Base-by-base conservation (phyloP, 2,113 vertebrate genomes). In the Sinocyclocheilus anophthalmus region DNA sequence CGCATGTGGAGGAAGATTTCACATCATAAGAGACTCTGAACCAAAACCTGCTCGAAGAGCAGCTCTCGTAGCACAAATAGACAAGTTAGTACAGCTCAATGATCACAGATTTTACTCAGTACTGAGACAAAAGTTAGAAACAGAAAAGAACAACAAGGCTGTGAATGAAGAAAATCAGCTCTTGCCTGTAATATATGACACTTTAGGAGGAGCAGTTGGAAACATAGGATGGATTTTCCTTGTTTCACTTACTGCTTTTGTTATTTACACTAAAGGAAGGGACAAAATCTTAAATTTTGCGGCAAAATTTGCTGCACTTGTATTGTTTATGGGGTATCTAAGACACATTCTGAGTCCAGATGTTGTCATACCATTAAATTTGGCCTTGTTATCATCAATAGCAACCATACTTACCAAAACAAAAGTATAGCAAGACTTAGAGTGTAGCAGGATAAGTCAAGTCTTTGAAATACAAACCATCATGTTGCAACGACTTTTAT, bases 271-370 rank as follows among this genome's bases (percentile, higher is more conserved):
- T 39, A 39, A 39, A 26, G n/a, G 16, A 42, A 5, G 4, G 2
- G 0, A 20, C 16, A 18, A 20, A 42, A 3, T 1, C 0, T 18
- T 39, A 0, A 72, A 0, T 11, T 42, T 6, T 42, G 1, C 0
- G 26, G 2, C 1, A 18, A 8, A 0, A 69, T 69, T 18, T 1
- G 5, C 39, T 39, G 39, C 39, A 39, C 39, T 39, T 39, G 5
- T 39, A 39, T 39, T 39, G 39, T 39, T 39, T 39, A 39, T 39
- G 39, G 5, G 5, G 30, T 30, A 1, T 70, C 16, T 70, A 10
- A 70, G 30, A 37, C 0, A 70, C 20, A 0, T 10, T 70, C 67
- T 37, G 3, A 16, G 30, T 70, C 30, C 67, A 70, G 16, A 33
- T 70, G 16, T 37, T 37, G 30, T 16, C 4, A 10, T 70, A 70